Evolutionary conservation across 2,888 invertebrate genomes (phyloP), one percentile per base, ranked within the genome.

Genomic region (Drosophila algonquin): DNA sequence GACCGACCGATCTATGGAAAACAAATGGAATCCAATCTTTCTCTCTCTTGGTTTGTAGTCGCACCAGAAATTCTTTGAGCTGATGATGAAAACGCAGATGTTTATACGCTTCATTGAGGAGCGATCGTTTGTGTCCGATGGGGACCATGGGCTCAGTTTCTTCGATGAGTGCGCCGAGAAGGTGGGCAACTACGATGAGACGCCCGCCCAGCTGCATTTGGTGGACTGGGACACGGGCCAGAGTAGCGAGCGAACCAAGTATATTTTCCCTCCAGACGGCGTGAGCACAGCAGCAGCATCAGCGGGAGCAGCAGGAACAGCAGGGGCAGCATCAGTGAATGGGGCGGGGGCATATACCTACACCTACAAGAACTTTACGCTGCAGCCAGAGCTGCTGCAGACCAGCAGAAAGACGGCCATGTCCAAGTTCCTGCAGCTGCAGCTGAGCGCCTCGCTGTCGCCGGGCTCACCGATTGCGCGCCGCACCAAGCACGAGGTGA

Each of bases 91-190:
- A 86, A 99, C 99, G 1, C 99, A 99, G 93, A 98, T 98, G 96
- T 99, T 99, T 93, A 98, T 97, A 78, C 95, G 98, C 58, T 99
- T 99, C 92, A 99, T 99, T 75, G 99, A 99, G 92, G 99, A 99
- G 92, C 94, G 99, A 21, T 98, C 98, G 80, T 99, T 99, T 93
- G 98, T 99, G 0, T 98, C 98, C n/a, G 99, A 99, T 90, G 97
- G 97, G 87, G 99, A 99, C 93, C 97, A 98, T 71, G 97, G 98
- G 53, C 93, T 99, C 64, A 97, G 97, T 14, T 98, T 98, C 93
- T 99, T 99, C 91, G 99, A 99, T 92, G 99, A 99, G 90, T 99
- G 99, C 91, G 96, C 97, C 8, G 98, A 98, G 90, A 95, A 96
- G 91, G 93, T 95, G 46, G 93, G 93, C 67, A 92, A 92, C 12